Evolutionary conservation across 2,113 vertebrate species (phyloP), one percentile per base, ranked within the genome.

Genomic region (Seriola aureovittata): DNA sequence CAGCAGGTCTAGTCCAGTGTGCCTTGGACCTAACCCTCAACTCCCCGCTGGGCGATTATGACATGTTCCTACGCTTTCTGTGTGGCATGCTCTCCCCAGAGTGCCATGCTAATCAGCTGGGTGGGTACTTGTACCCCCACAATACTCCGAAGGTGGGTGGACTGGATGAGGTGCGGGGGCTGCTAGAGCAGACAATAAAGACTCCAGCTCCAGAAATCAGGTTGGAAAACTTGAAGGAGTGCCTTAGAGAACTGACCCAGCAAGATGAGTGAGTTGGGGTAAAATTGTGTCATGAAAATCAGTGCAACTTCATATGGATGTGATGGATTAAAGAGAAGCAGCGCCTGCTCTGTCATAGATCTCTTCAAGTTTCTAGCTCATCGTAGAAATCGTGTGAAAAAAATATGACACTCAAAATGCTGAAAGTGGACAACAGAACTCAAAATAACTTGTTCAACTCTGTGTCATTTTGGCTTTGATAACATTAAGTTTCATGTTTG

Each of bases 11-110:
- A n/a, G 69, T 93, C 82, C 86, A 88, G n/a, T 64, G 69, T 4
- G 93, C 91, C 7, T 1, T 92, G 23, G 34, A 42, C 2, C 71
- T 36, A 36, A 84, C 85, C 19, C 42, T 91, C 7, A 8, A 1
- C 21, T 54, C 85, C 13, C 54, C 21, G 0, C 60, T 62, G 4
- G 93, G 93, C 21, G 73, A 89, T 10, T 88, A 92, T 6, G 95
- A 96, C 65, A 81, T 96, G 77, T 92, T 95, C 66, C 63, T 96
- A 69, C 93, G 92, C 40, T 95, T 94, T 29, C 80, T 96, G 74
- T 90, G 94, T 5, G 95, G 95, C 46, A 3, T 96, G 42, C 38
- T 92, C 8, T 78, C 68, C 69, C 58, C 69, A 0, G 14, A 66
- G 42, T 94, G 92, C 4, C 92, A 95, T 55, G 10, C 67, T 1